These are phyloP conservation scores for Diuraphis noxia DNA, from an alignment of 1,140 invertebrate genomes.

Conservation along the genomic window DNA sequence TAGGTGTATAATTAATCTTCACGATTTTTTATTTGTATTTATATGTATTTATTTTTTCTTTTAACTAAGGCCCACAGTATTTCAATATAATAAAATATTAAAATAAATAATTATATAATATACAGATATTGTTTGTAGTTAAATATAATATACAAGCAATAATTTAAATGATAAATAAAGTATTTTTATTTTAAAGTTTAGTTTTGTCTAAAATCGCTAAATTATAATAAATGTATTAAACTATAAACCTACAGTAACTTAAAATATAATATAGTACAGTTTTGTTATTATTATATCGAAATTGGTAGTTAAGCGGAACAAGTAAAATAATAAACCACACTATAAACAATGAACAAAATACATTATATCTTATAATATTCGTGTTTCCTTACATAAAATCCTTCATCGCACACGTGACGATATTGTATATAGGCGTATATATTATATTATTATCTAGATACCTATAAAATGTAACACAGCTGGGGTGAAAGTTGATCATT, in stretches of 20 bases:
- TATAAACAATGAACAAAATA: constrained; percentile 12
- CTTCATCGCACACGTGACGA: not conserved
- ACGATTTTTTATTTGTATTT: not conserved
- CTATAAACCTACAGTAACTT: not conserved
- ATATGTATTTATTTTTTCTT: not conserved
- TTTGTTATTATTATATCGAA: not conserved
- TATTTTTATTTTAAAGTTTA: not conserved
- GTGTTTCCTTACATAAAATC: not conserved
- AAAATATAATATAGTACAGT: not conserved
- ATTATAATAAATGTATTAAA: not conserved
- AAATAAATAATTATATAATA: not conserved
- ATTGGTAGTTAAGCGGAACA: not conserved
- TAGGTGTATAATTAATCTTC: not conserved
- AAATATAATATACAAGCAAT: not conserved
- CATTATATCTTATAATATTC: not conserved
- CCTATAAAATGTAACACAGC: not conserved
- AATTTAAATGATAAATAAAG: not conserved
- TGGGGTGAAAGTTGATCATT: not conserved
- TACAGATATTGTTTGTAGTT: too few relatives aligned
- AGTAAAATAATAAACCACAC: not conserved
- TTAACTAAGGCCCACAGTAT: not conserved
- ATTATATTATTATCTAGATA: not conserved
- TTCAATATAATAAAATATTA: not conserved
- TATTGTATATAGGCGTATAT: not conserved
- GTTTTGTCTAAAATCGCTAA: not conserved